Percentiles rank a stretch among this genome's conserved stretches.
These are phyloP conservation scores for Drosophila takahashii DNA, from an alignment of 1,140 invertebrate species.

Conservation along the genomic window DNA sequence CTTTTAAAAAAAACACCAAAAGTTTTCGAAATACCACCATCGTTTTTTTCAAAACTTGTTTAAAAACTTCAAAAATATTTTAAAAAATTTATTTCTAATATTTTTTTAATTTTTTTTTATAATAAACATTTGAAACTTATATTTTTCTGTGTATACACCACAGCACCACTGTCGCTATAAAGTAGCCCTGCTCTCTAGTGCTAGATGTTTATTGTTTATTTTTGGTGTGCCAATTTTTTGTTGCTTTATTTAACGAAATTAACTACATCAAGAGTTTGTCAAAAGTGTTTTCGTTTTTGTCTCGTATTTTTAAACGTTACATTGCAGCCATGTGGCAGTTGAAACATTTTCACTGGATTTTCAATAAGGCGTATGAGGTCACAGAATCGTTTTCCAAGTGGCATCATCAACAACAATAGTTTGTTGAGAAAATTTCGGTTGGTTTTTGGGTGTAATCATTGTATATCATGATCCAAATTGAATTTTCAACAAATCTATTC, in stretches of 20 bases:
- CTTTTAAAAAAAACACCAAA: too few relatives aligned
- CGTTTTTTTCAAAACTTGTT: too few relatives aligned
- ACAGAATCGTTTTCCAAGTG: slow-evolving; percentile 54
- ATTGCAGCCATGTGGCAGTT: slow-evolving; percentile 47
- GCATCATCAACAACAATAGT: slow-evolving; percentile 48
- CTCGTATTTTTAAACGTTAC: slow-evolving; percentile 24
- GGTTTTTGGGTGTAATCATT: slow-evolving; percentile 1
- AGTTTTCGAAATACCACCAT: too few relatives aligned
- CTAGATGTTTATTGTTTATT: slow-evolving; percentile 71
- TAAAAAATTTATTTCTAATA: too few relatives aligned
- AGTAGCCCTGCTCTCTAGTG: slow-evolving; percentile 59
- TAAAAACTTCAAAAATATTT: neutral
- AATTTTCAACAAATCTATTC: neutral
- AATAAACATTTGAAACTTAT: too few relatives aligned
- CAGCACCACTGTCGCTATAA: slow-evolving; percentile 22
- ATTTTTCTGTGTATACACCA: slow-evolving; percentile 3
- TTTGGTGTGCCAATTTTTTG: slow-evolving; percentile 73
- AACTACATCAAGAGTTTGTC: slow-evolving; percentile 79
- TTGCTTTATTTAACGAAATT: slow-evolving; percentile 54
- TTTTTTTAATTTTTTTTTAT: too few relatives aligned
- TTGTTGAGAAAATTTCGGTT: slow-evolving; percentile 11
- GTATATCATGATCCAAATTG: neutral
- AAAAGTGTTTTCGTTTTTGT: slow-evolving; percentile 45
- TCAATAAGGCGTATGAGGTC: slow-evolving; percentile 59
- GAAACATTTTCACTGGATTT: slow-evolving; percentile 45